Conservation (phyloP, 2,888 invertebrate genomes). For the Diogma glabrata region DNA sequence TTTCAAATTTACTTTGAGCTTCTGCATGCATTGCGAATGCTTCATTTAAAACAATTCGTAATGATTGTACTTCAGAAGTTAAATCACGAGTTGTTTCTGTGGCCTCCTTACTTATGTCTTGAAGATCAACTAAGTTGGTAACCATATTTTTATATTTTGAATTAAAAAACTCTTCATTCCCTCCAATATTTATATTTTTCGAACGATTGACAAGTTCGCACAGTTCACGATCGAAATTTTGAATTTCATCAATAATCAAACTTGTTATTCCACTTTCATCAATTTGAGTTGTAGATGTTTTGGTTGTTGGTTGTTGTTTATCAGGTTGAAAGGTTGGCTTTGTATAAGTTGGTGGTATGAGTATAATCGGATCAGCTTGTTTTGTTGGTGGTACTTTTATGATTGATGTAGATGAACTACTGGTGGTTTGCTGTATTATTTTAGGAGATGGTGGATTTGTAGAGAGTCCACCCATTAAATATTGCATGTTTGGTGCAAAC, state of each 20-base stretch:
- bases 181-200: conserved; percentile 34
- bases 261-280: conserved; percentile 32
- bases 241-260: conserved; percentile 51
- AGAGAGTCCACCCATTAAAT: no score
- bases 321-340: not conserved
- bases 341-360: not conserved
- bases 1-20: conserved; percentile 31
- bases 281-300: not conserved
- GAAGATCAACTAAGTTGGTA: conserved; percentile 39
- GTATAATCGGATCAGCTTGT: conserved; percentile 1
- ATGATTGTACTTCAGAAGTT: conserved; percentile 45
- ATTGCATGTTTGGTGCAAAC: no score
- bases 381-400: conserved; percentile 1
- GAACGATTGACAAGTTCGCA: conserved; percentile 46
- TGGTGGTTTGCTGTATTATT: not conserved
- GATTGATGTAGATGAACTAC: not conserved
- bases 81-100: conserved; percentile 47
- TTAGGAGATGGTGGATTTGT: not conserved
- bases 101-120: conserved; percentile 50
- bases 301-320: not conserved
- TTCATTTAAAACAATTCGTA: conserved; percentile 39
- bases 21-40: conserved; percentile 35
- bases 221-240: conserved; percentile 53
- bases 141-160: conserved; percentile 1
- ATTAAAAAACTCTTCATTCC: not conserved